phyloP scores from a whole-genome alignment of 2,888 invertebrate genomes.

The Anthoptus insignis region DNA sequence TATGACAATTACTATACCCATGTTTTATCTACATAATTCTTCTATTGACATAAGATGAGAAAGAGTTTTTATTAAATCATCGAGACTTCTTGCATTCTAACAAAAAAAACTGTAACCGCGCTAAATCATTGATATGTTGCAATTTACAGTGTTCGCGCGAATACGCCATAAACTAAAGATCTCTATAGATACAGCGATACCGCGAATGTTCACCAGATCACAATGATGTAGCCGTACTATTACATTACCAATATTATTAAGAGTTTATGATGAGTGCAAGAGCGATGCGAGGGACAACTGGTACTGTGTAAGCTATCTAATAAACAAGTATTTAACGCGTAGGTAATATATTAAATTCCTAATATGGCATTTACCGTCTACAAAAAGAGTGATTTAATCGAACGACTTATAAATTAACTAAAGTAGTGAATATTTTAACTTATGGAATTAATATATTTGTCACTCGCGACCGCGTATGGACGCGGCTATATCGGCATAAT shows the following conservation, averaged over 20 bases:
- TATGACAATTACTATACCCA: too few species aligned
- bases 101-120: too few species aligned
- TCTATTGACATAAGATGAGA: too few species aligned
- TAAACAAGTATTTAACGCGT: conserved; percentile 66
- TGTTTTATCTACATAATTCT: too few species aligned
- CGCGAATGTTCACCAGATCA: too few species aligned
- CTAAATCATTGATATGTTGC: too few species aligned
- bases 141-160: too few species aligned
- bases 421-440: conserved; percentile 74
- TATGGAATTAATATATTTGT: conserved; percentile 59
- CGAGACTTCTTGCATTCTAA: too few species aligned
- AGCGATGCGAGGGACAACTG: conserved; percentile 61
- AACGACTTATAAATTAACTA: conserved; percentile 75
- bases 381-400: conserved; percentile 80
- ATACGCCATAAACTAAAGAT: too few species aligned
- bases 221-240: too few species aligned
- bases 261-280: conserved; percentile 58
- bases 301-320: conserved; percentile 58
- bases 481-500: conserved; percentile 55
- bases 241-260: conserved; percentile 70
- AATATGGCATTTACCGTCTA: conserved; percentile 85
- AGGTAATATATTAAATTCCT: conserved; percentile 80
- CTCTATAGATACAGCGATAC: too few species aligned
- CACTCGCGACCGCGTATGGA: conserved; percentile 43
- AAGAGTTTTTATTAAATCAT: too few species aligned